A percentile compares a stretch with the other conserved stretches of the same genome.
These are phyloP conservation scores for Mythimna ferrago DNA, from an alignment of 2,888 invertebrate genomes.

Conservation along the genomic window DNA sequence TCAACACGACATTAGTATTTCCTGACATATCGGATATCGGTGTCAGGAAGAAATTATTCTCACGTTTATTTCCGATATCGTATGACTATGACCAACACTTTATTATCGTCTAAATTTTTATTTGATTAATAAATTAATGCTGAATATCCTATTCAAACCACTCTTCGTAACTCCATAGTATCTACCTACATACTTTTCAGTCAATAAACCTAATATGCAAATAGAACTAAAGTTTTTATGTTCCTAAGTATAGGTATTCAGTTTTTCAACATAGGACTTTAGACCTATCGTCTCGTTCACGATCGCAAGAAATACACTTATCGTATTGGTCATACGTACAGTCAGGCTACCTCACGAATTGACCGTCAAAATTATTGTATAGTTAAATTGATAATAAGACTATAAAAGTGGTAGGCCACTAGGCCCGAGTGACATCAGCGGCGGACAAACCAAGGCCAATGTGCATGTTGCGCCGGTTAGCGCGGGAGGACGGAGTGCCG, in stretches of 20 bases:
- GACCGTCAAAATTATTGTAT: slow-evolving; percentile 35
- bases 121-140: not conserved
- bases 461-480: slow-evolving; percentile 39
- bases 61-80: slow-evolving; percentile 32
- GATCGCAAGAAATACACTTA: not conserved
- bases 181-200: not conserved
- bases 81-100: not conserved
- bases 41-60: slow-evolving; percentile 25
- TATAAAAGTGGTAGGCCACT: slow-evolving; percentile 47
- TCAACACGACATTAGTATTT: slow-evolving; percentile 37
- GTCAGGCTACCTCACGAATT: slow-evolving; percentile 9
- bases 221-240: slow-evolving; percentile 9
- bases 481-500: slow-evolving; percentile 25
- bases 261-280: slow-evolving; percentile 3
- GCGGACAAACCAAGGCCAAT: slow-evolving; percentile 53
- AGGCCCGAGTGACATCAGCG: slow-evolving; percentile 61
- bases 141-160: slow-evolving; percentile 5
- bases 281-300: not conserved
- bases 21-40: slow-evolving; percentile 27
- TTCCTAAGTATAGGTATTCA: not conserved
- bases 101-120: not conserved
- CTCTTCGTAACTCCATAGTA: slow-evolving; percentile 4
- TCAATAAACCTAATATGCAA: not conserved
- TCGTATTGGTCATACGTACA: not conserved
- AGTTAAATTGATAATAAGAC: slow-evolving; percentile 44